Evolutionary conservation across 2,888 invertebrate genomes (phyloP).

Genomic region (Eurois occulta): DNA sequence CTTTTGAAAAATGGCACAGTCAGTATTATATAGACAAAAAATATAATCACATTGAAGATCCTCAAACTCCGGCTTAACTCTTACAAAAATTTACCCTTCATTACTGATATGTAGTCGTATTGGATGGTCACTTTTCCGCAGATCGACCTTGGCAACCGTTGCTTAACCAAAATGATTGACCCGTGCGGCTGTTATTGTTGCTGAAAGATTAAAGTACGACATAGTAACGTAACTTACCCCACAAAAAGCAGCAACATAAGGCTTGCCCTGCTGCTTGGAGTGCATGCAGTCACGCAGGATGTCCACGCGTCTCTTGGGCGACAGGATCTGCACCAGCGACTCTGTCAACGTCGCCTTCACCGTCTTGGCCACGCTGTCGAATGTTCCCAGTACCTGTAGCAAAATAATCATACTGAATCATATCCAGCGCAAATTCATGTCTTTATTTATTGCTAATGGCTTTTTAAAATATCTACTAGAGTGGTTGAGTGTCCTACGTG

Average conservation of each 20-base stretch:
- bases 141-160: not conserved
- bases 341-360: conserved; percentile 97
- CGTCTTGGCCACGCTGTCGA: conserved; percentile 97
- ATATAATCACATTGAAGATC: too few species aligned
- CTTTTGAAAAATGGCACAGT: too few species aligned
- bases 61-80: too few species aligned
- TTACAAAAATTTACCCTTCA: too few species aligned
- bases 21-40: too few species aligned
- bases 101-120: not conserved
- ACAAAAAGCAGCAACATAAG: conserved; percentile 99
- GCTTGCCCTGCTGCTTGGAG: conserved; percentile 95
- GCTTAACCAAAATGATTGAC: not conserved
- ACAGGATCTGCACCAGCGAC: conserved; percentile 97
- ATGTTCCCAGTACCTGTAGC: conserved; percentile 95
- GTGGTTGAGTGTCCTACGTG: not conserved
- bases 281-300: conserved; percentile 99
- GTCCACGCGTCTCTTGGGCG: conserved; percentile 98
- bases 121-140: not conserved
- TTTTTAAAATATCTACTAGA: not conserved
- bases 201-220: not conserved
- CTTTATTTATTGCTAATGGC: not conserved
- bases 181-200: not conserved
- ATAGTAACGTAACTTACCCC: conserved; percentile 91
- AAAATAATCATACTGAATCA: not conserved
- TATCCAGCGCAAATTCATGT: not conserved